Evolutionary conservation across 2,113 vertebrate genomes (phyloP), one percentile per base, ranked within the genome.

Genomic region (Triplophysa dalaica): DNA sequence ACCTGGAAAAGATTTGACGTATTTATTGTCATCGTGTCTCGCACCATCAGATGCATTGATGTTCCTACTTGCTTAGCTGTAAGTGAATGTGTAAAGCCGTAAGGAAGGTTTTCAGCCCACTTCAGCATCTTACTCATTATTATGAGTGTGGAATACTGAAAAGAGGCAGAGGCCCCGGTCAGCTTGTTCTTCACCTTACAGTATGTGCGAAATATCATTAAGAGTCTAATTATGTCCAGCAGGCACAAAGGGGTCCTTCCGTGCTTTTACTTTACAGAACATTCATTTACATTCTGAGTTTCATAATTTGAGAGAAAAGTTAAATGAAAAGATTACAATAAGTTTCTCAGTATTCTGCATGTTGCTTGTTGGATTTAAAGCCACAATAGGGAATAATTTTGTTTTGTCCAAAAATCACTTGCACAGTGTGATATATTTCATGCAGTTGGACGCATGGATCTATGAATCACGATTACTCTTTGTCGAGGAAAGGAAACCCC

Each of bases 181-280:
- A 63, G 45, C 73, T 77, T 60, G 68, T 78, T 63, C 54, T 64
- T 58, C 60, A 64, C 22, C 58, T 76, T 24, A 24, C 24, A 24
- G 24, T 69, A 45, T 69, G 66, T 70, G 54, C 78, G 63, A 60
- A 78, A 84, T 81, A 70, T 81, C 63, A 84, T 84, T 84, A 78
- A 64, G 33, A 75, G 58, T 38, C 33, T 81, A 81, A 81, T 81
- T 74, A 73, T 24, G 63, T 70, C n/a, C 73, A 38, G 62, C 45
- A 54, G 74, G 26, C 17, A 64, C 41, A 64, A 63, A 26, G 52
- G 50, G 56, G 48, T 24, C 29, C 0, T 75, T 75, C 62, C 1
- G 13, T 43, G 41, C 13, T 50, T 50, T 14, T 52, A 52, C 50
- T 17, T 17, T 52, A 17, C 50, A 52, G 16, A 52, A 19, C 50